Percentiles rank a stretch among this genome's conserved stretches.
These are phyloP conservation scores for Vidua chalybeata DNA, from an alignment of 2,113 vertebrate genomes.

Conservation along the genomic window DNA sequence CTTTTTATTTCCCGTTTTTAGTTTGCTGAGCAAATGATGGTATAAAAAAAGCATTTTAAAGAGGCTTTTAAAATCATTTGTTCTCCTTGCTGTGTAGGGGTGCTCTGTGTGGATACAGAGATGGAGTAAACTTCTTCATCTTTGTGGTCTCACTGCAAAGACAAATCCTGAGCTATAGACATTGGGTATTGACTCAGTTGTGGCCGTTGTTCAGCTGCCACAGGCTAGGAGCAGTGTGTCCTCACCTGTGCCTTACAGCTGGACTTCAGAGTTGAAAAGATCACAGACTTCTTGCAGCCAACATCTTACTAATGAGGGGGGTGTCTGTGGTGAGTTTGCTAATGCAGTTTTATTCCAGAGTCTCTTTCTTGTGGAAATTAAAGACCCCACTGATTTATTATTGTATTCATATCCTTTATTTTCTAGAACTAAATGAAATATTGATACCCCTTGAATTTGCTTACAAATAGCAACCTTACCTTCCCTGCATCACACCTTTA, in stretches of 20 bases:
- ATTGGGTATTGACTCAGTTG: rapidly evolving
- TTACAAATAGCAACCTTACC: neutral
- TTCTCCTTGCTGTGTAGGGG: neutral
- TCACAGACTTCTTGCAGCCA: neutral
- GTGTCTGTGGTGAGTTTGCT: neutral
- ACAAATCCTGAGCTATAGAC: neutral
- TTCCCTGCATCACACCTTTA: neutral
- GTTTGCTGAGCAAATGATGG: neutral
- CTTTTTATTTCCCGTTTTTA: neutral
- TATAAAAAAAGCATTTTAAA: neutral
- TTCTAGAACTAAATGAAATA: neutral
- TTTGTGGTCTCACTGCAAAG: neutral
- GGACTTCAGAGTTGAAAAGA: neutral
- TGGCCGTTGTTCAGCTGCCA: neutral
- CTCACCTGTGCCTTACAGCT: neutral
- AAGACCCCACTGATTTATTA: neutral
- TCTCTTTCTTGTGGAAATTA: neutral
- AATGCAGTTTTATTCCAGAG: neutral
- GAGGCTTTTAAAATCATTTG: neutral
- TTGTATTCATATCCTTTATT: neutral
- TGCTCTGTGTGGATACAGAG: neutral
- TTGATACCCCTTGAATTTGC: neutral
- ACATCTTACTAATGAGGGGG: neutral
- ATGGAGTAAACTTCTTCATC: neutral
- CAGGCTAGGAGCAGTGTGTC: neutral